A percentile compares a stretch with the other conserved stretches of the same genome.
Conservation (phyloP, 2,888 invertebrate genomes). For the Chymomyza procnemis region DNA sequence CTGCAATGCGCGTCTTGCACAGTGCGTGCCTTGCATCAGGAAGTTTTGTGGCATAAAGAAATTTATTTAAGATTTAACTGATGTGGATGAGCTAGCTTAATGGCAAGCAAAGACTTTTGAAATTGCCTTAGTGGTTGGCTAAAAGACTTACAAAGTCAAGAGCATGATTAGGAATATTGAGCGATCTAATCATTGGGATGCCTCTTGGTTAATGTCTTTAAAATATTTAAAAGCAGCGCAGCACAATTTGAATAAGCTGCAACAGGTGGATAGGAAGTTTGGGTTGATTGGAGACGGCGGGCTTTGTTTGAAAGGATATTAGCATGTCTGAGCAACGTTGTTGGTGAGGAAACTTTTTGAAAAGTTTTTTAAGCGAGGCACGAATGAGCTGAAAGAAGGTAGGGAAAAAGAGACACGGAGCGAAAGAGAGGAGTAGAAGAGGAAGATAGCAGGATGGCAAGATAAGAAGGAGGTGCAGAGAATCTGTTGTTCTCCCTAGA, state of each 20-base stretch:
- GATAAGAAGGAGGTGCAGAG: too few species aligned
- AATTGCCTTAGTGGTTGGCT: neutral
- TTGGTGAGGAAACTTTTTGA: too few species aligned
- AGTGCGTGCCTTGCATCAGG: conserved; percentile 57
- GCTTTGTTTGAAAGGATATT: too few species aligned
- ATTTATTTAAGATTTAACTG: conserved; percentile 22
- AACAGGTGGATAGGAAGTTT: neutral
- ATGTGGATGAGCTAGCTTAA: neutral
- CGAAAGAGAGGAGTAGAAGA: too few species aligned
- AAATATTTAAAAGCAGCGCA: neutral
- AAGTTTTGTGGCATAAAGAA: conserved; percentile 36
- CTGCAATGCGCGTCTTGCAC: conserved; percentile 13
- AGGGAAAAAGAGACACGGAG: too few species aligned
- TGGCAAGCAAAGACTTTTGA: neutral
- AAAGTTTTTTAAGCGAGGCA: too few species aligned
- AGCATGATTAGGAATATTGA: neutral
- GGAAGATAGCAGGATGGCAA: too few species aligned
- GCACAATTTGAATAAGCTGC: conserved; percentile 4
- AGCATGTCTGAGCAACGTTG: too few species aligned
- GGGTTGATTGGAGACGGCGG: too few species aligned
- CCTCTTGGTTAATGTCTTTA: neutral
- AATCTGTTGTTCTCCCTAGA: too few species aligned
- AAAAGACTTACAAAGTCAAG: neutral
- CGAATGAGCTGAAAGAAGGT: too few species aligned
- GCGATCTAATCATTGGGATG: neutral